Percentiles rank a stretch among this genome's conserved stretches.
Conservation (phyloP, 2,113 vertebrate species). For the Aptenodytes forsteri region DNA sequence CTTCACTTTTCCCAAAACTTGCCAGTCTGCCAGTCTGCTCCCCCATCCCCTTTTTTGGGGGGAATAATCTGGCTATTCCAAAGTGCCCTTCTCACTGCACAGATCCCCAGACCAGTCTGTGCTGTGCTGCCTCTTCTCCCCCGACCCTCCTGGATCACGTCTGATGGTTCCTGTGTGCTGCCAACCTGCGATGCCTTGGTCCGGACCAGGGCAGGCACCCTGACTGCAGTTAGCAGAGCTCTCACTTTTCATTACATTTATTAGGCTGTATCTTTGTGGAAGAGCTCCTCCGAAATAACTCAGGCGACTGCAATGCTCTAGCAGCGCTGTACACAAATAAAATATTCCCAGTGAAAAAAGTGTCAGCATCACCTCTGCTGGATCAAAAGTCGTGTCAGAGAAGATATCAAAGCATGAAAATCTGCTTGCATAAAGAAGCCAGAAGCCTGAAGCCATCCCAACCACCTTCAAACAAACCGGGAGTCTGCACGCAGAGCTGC, state of each 20-base stretch:
- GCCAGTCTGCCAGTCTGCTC: background rate
- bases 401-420: slow-evolving; percentile 55
- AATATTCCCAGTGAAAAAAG: slow-evolving; percentile 54
- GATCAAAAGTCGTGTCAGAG: slow-evolving; percentile 55
- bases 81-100: background rate
- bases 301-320: background rate
- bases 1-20: background rate
- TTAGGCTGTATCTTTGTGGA: background rate
- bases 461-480: background rate
- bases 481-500: background rate
- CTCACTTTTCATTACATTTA: background rate
- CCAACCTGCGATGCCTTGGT: background rate
- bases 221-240: background rate
- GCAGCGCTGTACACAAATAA: background rate
- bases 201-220: background rate
- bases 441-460: slow-evolving; percentile 52
- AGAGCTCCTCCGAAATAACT: background rate
- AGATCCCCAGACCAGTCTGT: background rate
- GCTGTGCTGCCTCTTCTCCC: background rate
- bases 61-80: background rate
- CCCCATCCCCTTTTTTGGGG: background rate
- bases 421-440: slow-evolving; percentile 48
- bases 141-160: fast-evolving
- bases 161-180: background rate
- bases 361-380: slow-evolving; percentile 24